Percentiles rank a stretch among this genome's conserved stretches.
Evolutionary conservation across 2,113 vertebrate species (phyloP).

Genomic region (Harpagus bidentatus): DNA sequence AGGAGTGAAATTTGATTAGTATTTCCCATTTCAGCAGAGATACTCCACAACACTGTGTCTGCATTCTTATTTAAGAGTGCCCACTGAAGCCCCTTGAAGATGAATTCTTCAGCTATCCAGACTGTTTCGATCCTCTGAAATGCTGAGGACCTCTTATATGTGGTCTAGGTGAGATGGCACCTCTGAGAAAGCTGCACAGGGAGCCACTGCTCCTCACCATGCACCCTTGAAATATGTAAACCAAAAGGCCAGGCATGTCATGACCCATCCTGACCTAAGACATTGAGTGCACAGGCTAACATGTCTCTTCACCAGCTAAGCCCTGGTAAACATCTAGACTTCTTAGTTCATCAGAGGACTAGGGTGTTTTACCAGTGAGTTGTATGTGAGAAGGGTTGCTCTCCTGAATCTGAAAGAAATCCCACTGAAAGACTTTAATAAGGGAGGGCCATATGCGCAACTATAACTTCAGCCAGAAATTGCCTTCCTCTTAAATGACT

Average conservation of each 20-base stretch:
- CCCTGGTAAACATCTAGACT: not conserved
- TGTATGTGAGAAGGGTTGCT: not conserved
- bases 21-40: not conserved
- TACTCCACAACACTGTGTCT: not conserved
- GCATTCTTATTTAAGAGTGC: not conserved
- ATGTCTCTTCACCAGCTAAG: not conserved
- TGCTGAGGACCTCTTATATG: fast-evolving
- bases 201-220: not conserved
- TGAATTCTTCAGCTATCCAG: not conserved
- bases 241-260: not conserved
- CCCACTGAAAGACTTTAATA: not conserved
- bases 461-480: not conserved
- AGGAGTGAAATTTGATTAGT: not conserved
- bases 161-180: not conserved
- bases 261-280: no score
- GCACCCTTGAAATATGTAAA: not conserved
- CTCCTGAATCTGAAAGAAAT: not conserved
- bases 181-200: not conserved
- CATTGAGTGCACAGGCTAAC: not conserved
- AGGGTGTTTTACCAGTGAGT: not conserved
- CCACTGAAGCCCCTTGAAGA: not conserved
- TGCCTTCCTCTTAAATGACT: not conserved
- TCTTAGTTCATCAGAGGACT: not conserved
- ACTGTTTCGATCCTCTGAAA: not conserved
- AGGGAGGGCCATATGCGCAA: not conserved